Conservation (phyloP, 1,140 invertebrate species). For the Leptopilina clavipes region DNA sequence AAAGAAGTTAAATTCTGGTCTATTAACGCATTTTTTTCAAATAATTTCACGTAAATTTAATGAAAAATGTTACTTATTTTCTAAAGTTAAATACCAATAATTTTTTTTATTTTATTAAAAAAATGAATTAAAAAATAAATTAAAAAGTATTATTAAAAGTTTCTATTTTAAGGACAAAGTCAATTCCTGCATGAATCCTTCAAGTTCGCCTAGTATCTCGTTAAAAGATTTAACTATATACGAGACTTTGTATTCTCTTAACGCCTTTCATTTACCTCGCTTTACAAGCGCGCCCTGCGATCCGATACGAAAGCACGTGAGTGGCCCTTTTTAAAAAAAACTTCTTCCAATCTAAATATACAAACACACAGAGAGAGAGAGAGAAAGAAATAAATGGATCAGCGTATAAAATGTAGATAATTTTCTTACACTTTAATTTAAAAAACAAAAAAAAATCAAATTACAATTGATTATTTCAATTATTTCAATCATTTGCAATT, state of each 20-base stretch:
- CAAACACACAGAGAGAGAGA: not conserved
- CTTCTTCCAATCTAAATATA: not conserved
- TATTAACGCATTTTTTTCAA: too few species aligned
- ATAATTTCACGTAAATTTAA: too few species aligned
- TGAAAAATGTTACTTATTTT: too few species aligned
- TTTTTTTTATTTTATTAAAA: not conserved
- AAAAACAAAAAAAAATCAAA: too few species aligned
- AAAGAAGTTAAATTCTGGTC: too few species aligned
- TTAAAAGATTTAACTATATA: constrained; percentile 43
- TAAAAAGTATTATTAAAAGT: not conserved
- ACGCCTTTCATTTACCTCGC: constrained; percentile 44
- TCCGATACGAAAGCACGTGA: constrained; percentile 45
- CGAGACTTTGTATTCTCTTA: constrained; percentile 30
- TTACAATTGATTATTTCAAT: too few species aligned
- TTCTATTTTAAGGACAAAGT: not conserved
- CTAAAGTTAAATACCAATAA: too few species aligned
- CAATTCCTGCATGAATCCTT: constrained; percentile 27
- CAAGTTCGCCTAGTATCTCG: constrained; percentile 44
- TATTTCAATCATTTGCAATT: too few species aligned
- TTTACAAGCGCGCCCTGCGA: constrained; percentile 40
- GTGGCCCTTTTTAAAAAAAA: not conserved
- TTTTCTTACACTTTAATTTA: too few species aligned
- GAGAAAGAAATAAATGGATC: not conserved
- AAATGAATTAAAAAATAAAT: not conserved
- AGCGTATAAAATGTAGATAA: not conserved